phyloP scores from a whole-genome alignment of 1,140 invertebrate genomes.

The Neocloeon triangulifer region DNA sequence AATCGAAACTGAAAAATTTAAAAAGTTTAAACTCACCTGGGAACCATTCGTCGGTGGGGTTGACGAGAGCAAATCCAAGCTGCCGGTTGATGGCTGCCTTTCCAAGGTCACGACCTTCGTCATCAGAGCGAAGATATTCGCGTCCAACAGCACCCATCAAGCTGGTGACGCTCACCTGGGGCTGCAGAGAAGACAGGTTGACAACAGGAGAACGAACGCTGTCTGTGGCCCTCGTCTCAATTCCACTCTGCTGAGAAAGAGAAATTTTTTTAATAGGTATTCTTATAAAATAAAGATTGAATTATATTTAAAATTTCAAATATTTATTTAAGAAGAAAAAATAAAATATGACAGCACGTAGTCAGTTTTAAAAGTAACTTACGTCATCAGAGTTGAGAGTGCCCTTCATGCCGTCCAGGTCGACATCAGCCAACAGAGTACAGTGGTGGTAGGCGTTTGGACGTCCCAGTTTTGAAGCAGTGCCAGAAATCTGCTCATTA shows the following conservation, averaged over 20 bases:
- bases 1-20: no score
- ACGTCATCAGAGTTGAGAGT: slow-evolving; percentile 42
- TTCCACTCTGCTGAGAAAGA: slow-evolving; percentile 27
- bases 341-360: background rate
- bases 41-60: slow-evolving; percentile 68
- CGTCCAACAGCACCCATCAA: slow-evolving; percentile 52
- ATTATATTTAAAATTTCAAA: slow-evolving; percentile 4
- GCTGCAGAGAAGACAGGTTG: slow-evolving; percentile 51
- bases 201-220: slow-evolving; percentile 57
- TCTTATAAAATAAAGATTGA: no score
- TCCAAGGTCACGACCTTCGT: slow-evolving; percentile 40
- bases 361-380: slow-evolving; percentile 13
- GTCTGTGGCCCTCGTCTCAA: slow-evolving; percentile 57
- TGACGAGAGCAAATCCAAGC: slow-evolving; percentile 59
- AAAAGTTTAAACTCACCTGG: slow-evolving; percentile 35
- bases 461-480: slow-evolving; percentile 68
- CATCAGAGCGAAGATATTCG: slow-evolving; percentile 51
- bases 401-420: slow-evolving; percentile 43
- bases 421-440: slow-evolving; percentile 66
- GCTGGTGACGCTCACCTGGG: slow-evolving; percentile 36
- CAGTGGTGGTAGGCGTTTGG: slow-evolving; percentile 84
- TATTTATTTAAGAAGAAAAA: slow-evolving; percentile 6
- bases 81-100: slow-evolving; percentile 37
- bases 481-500: slow-evolving; percentile 54
- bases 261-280: no score